Evolutionary conservation across 2,888 invertebrate species (phyloP), one percentile per base, ranked within the genome.

Genomic region (Caenorhabditis macrosperma): DNA sequence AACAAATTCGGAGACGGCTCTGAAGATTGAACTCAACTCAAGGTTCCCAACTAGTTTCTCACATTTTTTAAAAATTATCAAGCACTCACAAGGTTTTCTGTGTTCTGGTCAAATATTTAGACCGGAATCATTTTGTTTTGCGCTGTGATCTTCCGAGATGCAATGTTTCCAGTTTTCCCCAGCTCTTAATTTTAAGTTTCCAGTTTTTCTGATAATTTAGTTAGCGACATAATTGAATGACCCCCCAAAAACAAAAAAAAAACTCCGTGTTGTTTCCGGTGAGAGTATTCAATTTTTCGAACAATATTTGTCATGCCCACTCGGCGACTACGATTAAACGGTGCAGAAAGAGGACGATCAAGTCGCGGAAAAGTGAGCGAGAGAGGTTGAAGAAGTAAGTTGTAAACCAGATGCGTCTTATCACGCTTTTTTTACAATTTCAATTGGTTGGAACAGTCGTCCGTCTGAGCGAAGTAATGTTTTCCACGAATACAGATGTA

Each of bases 161-260:
- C n/a, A n/a, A n/a, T 9, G 33, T 33, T 33, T 33, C 9, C 9
- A 33, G 33, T 33, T 50, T 38, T 22, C n/a, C 22, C 20, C 41
- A 60, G 60, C 52, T 52, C 46, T 52, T 38, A 60, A 50, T 68
- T 59, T 59, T n/a, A 26, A 22, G 48, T 41, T 69, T 69, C 60
- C 60, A 69, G 69, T 52, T 20, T 44, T 26, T 35, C 38, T 24
- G 48, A 57, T 50, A 46, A 50, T 59, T 68, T 17, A 52, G 59
- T 69, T 69, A 59, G 46, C 41, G 38, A n/a, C 28, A 20, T 69
- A 69, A 69, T 69, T 69, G 69, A 52, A 69, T 69, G 52, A 69
- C 38, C 20, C 17, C 26, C 28, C 10, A 12, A 54, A 30, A 54
- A 30, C 17, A 30, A 54, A 54, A 54, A 54, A n/a, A 44, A 20